Conservation (phyloP, 2,888 invertebrate genomes). For the Cybosia mesomella region DNA sequence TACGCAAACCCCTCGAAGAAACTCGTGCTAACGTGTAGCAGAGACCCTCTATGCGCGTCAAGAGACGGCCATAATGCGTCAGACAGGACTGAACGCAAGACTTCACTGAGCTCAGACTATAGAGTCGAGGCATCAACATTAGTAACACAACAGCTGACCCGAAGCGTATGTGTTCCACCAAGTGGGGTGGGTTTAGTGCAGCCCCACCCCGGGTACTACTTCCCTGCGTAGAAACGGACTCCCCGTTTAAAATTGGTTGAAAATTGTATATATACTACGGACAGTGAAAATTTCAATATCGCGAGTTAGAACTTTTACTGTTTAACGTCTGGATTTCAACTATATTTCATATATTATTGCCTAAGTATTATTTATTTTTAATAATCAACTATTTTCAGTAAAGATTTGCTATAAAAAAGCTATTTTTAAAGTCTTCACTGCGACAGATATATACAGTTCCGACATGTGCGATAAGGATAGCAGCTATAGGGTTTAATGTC, state of each 20-base stretch:
- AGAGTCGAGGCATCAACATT: background rate
- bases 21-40: background rate
- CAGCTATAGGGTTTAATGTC: background rate
- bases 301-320: constrained; percentile 11
- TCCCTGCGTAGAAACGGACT: constrained; percentile 25
- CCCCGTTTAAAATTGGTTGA: background rate
- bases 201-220: constrained; percentile 18
- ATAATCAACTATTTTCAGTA: background rate
- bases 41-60: constrained; percentile 4
- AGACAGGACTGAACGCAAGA: background rate
- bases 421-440: background rate
- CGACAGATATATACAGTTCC: background rate
- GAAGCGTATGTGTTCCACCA: constrained; percentile 4
- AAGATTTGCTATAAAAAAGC: background rate
- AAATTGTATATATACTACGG: background rate
- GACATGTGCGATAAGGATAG: background rate
- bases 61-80: constrained; percentile 1
- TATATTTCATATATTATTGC: background rate
- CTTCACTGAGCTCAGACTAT: background rate
- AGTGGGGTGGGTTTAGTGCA: constrained; percentile 16
- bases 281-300: constrained; percentile 6
- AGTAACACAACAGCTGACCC: constrained; percentile 7
- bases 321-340: background rate
- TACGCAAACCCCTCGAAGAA: background rate
- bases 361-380: background rate